These are phyloP conservation scores for Stictonetta naevosa DNA, from an alignment of 2,113 vertebrate species.

Conservation along the genomic window DNA sequence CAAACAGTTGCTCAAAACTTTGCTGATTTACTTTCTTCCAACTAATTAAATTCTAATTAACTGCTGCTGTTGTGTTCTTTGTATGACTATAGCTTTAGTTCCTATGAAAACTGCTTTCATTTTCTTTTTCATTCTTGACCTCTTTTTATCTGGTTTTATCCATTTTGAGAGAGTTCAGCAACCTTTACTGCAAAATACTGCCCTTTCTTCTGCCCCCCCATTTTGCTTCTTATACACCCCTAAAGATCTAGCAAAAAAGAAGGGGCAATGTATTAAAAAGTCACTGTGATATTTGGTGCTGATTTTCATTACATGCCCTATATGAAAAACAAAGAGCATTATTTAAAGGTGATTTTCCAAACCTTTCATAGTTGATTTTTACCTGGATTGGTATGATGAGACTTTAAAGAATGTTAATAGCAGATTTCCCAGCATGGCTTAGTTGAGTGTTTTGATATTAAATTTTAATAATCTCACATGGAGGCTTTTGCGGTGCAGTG, in stretches of 20 bases:
- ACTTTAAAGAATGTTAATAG: constrained; percentile 37
- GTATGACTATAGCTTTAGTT: background rate
- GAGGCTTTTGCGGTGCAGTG: background rate
- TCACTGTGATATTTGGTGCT: background rate
- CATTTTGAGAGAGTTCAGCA: background rate
- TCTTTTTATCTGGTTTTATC: background rate
- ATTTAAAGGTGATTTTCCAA: constrained; percentile 44
- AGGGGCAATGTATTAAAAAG: background rate
- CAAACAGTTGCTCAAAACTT: background rate
- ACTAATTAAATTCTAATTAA: background rate
- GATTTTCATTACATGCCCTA: background rate
- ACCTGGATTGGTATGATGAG: constrained; percentile 37
- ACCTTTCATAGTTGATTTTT: constrained; percentile 19
- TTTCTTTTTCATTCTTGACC: background rate
- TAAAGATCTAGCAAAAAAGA: background rate
- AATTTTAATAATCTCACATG: constrained; percentile 42
- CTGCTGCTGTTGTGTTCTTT: background rate
- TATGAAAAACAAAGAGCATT: background rate
- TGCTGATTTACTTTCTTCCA: background rate
- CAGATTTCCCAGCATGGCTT: constrained; percentile 19
- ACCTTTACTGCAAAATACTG: background rate
- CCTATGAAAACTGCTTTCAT: background rate
- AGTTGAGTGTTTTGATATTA: background rate
- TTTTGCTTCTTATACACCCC: background rate
- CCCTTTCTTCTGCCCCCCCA: background rate